Evolutionary conservation across 2,797 vertebrate species (phyloP), one percentile per base, ranked within the genome.

Genomic region (Argentina silus): DNA sequence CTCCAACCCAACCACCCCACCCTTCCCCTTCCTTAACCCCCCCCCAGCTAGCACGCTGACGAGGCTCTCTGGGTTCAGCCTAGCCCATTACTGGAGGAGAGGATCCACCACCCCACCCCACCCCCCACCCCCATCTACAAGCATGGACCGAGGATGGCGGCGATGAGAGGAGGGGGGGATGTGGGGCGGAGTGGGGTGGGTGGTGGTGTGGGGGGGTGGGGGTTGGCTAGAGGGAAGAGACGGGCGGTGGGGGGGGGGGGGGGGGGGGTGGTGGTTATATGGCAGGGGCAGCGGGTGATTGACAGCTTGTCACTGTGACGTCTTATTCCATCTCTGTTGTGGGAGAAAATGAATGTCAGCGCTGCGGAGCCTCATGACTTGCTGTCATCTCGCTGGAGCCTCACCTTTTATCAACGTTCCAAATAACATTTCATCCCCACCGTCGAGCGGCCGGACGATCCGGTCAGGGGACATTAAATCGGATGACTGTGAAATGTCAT

Each of bases 381-480:
- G 92, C 96, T 97, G 96, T 97, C 96, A 97, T 96, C 94, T 95
- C 94, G 93, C 94, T 81, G 95, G 93, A 90, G 77, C 91, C 94
- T 97, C 97, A 97, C 96, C 95, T 97, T 97, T 98, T 96, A 97
- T 98, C 97, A 97, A 94, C 91, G 91, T 94, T 95, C 94, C 93
- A 95, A 96, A 95, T 96, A 97, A 96, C 96, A 95, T 96, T 95
- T 96, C 94, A 94, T 73, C 68, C 55, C 51, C 43, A 7, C 74
- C 93, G 92, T 93, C 95, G 95, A 93, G 11, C 93, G 92, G 87
- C 92, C 92, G 91, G 93, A 95, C 94, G 95, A 95, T 95, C 94
- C 93, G 94, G 95, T 95, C 93, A 93, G 94, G 94, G 94, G 94
- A 96, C 93, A 95, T 96, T 96, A 95, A 95, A 97, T 96, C 93